Evolutionary conservation across 2,797 vertebrate genomes (phyloP).

Genomic region (Acridotheres tristis): DNA sequence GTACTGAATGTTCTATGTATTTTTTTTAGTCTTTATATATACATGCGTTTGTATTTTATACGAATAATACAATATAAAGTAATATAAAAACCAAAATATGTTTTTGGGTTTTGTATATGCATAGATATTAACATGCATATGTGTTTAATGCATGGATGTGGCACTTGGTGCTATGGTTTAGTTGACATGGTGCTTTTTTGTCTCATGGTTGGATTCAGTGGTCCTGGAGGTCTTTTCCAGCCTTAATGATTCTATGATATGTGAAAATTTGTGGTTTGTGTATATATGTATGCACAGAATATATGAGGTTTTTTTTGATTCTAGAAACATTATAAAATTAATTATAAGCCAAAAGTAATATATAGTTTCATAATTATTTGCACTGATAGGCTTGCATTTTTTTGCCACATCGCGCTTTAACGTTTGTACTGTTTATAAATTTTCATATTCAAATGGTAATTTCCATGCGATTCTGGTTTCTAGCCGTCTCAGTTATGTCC

Average conservation of each 20-base stretch:
- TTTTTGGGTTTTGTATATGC: accelerated
- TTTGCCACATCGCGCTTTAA: background rate
- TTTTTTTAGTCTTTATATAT: background rate
- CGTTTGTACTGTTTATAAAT: background rate
- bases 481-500: background rate
- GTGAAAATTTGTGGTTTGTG: background rate
- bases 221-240: background rate
- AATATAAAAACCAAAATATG: background rate
- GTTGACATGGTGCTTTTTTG: background rate
- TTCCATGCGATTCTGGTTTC: background rate
- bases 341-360: background rate
- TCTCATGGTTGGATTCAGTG: background rate
- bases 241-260: background rate
- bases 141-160: background rate
- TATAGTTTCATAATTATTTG: background rate
- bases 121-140: accelerated
- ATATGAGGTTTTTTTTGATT: background rate
- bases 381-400: background rate
- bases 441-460: background rate
- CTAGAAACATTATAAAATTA: background rate
- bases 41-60: accelerated
- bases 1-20: background rate
- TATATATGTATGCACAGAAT: background rate
- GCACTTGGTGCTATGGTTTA: background rate
- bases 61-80: too few relatives aligned